Base-by-base conservation (phyloP, 2,888 invertebrate species). In the Amiota communis region DNA sequence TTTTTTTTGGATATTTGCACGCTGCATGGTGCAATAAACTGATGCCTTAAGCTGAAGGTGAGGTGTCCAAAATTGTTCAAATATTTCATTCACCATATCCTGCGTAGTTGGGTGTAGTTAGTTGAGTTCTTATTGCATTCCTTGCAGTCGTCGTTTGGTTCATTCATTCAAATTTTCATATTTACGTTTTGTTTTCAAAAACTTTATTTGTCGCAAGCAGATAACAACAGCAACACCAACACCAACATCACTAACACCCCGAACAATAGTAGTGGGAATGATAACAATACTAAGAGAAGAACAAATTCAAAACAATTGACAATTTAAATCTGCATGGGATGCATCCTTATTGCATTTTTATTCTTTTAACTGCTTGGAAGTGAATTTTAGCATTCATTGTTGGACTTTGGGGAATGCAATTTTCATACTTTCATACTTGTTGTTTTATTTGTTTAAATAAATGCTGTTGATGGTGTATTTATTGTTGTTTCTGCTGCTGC, bases 191-290 rank as follows among this genome's bases (percentile, higher is more conserved):
- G 17, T 64, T 64, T 46, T 11, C 51, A 67, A 67, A n/a, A 67
- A 36, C 17, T 67, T 67, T 67, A 67, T 67, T 67, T 67, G 67
- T 67, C 67, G 51, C 67, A 49, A 20, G 51, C 67, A 67, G 67
- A 67, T 67, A 67, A 67, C 67, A 67, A 67, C 51, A 67, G n/a
- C 36, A 63, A 65, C 48, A 65, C 47, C 48, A 65, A 65, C 47
- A 48, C 15, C 65, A 48, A 65, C 15, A 47, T 15, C 48, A 49
- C 6, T 8, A 47, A 49, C 48, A 49, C 6, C n/a, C 23, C 23
- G 2, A 48, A 2, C 11, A 57, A 8, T 13, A 15, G 1, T 8
- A 59, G 12, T 20, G 20, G 51, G 67, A 51, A 67, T 51, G 51
- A 67, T 51, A 47, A 53, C 8, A 53, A 53, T 36, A 36, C 36